phyloP scores from a whole-genome alignment of 2,888 invertebrate genomes.

The Pseudanteris insignis region DNA sequence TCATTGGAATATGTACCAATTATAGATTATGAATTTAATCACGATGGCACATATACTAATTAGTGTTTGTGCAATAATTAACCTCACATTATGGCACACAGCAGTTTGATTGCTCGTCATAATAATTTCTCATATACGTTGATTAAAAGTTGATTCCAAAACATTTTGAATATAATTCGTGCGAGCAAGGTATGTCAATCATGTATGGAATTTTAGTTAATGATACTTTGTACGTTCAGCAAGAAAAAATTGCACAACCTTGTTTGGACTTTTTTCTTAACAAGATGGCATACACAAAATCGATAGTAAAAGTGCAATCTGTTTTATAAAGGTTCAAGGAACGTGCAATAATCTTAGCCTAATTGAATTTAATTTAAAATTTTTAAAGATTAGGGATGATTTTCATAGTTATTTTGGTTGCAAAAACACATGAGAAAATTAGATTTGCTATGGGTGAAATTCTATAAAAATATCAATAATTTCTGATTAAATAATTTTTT shows the following conservation, averaged over 20 bases:
- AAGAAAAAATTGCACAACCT: constrained; percentile 26
- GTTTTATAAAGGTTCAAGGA: constrained; percentile 26
- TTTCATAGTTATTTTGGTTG: too few species aligned
- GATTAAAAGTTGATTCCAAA: constrained; percentile 4
- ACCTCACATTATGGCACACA: neutral
- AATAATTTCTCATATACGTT: too few species aligned
- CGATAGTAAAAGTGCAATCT: constrained; percentile 27
- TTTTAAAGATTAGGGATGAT: too few species aligned
- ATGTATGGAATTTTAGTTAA: too few species aligned
- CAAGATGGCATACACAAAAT: constrained; percentile 18
- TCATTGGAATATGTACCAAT: constrained; percentile 10
- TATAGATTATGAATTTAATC: constrained; percentile 14
- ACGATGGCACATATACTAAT: constrained; percentile 1
- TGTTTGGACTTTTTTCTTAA: constrained; percentile 22
- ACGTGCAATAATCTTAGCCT: too few species aligned
- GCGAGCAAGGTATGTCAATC: too few species aligned
- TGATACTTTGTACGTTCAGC: constrained; percentile 3
- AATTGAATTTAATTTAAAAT: too few species aligned
- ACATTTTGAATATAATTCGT: constrained; percentile 3
- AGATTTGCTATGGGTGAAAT: too few species aligned
- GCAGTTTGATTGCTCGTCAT: too few species aligned
- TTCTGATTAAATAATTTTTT: too few species aligned
- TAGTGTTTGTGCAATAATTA: constrained; percentile 9
- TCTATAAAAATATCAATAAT: too few species aligned
- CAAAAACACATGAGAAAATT: too few species aligned